Evolutionary conservation across 2,888 invertebrate genomes (phyloP).

Genomic region (Panzeria rudis): DNA sequence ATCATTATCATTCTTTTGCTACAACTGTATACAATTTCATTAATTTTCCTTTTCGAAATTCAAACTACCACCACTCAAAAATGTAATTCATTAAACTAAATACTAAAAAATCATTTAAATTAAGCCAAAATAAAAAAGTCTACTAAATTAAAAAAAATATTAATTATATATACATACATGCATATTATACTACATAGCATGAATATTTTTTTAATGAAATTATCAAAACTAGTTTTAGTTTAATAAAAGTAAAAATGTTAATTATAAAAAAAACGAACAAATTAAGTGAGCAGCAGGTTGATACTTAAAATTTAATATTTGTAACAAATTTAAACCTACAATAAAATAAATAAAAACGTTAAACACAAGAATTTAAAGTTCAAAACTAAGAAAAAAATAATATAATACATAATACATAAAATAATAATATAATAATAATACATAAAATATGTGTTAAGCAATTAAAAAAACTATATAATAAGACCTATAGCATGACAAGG

Average conservation of each 20-base stretch:
- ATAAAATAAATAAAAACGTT: slow-evolving; percentile 15
- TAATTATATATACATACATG: slow-evolving; percentile 6
- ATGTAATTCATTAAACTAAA: slow-evolving; percentile 64
- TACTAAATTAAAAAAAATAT: slow-evolving; percentile 30
- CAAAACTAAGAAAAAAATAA: slow-evolving; percentile 64
- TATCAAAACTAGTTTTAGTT: slow-evolving; percentile 63
- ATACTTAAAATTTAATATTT: slow-evolving; percentile 62
- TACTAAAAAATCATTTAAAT: slow-evolving; percentile 46
- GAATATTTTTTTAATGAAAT: slow-evolving; percentile 56
- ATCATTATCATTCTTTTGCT: not conserved
- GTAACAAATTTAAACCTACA: slow-evolving; percentile 57
- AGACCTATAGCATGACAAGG: slow-evolving; percentile 24
- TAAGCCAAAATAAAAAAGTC: slow-evolving; percentile 53
- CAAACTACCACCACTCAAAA: slow-evolving; percentile 69
- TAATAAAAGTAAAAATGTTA: slow-evolving; percentile 48
- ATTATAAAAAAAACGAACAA: slow-evolving; percentile 38
- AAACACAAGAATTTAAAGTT: slow-evolving; percentile 69
- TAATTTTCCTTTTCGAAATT: slow-evolving; percentile 25
- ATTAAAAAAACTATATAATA: slow-evolving; percentile 27
- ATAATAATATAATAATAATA: too few species aligned
- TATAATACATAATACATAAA: too few species aligned
- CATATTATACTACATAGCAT: slow-evolving; percentile 25
- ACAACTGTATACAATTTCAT: not conserved
- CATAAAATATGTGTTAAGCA: slow-evolving; percentile 45
- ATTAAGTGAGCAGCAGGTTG: slow-evolving; percentile 59